Evolutionary conservation across 2,888 invertebrate genomes (phyloP), one percentile per base, ranked within the genome.

Genomic region (Drosophila atripex): DNA sequence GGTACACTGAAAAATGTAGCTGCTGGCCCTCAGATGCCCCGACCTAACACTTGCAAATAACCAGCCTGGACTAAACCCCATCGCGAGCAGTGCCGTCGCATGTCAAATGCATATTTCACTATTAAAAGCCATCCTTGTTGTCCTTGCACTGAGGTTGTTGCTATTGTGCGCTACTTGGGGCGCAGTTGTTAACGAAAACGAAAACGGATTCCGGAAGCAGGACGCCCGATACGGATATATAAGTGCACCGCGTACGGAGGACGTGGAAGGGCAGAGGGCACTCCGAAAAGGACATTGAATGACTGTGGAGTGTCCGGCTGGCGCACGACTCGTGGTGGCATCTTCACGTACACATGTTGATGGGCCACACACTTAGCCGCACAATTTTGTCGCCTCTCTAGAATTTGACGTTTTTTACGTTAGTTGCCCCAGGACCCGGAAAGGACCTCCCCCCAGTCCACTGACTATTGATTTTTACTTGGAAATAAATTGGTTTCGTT

Each of bases 401-500:
- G 55, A 72, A 66, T 47, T 73, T 68, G 59, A 52, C 55, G 57
- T 57, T 71, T 64, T 71, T 71, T 59, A 71, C 66, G 72, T 68
- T 77, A 70, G 72, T 70, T 54, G 52, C 38, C 64, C 51, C 45
- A 28, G 28, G 28, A 28, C 51, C 35, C 35, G 35, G 35, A n/a
- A 35, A 14, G 35, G 35, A 35, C 35, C n/a, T 35, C 28, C 38
- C 32, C 16, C 51, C 32, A 14, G n/a, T 52, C 30, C 46, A 39
- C 61, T 80, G 73, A 60, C 80, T 86, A 84, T 84, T 84, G 84
- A 84, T 84, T 84, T 84, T 86, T 76, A 86, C 87, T 86, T 78
- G 74, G 71, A 84, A 86, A 84, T 86, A 84, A 84, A 84, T 84
- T 86, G 84, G 85, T 86, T 84, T 84, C 87, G 86, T 84, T 84